Evolutionary conservation across 1,140 invertebrate species (phyloP).

Genomic region (Whitmania pigra): DNA sequence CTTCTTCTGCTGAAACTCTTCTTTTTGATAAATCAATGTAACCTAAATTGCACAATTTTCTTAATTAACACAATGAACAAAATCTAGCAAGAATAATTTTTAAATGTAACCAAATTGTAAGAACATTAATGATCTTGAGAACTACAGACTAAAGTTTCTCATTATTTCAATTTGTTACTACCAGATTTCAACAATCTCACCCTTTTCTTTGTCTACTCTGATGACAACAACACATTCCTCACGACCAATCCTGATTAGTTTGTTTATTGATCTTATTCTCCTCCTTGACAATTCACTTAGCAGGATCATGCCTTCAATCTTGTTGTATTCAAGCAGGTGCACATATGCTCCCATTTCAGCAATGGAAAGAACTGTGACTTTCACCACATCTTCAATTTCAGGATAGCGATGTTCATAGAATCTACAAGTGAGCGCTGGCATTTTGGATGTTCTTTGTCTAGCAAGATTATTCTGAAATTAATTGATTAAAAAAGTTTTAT

Average conservation of each 20-base stretch:
- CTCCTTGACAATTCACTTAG: constrained; percentile 86
- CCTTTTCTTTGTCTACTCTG: constrained; percentile 98
- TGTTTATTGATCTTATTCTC: constrained; percentile 98
- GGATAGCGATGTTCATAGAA: constrained; percentile 97
- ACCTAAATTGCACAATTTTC: constrained; percentile 47
- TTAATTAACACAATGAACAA: too few species aligned
- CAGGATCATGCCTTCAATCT: constrained; percentile 76
- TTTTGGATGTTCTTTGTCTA: constrained; percentile 36
- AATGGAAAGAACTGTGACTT: constrained; percentile 96
- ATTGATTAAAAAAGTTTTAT: too few species aligned
- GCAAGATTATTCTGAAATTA: background rate
- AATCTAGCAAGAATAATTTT: too few species aligned
- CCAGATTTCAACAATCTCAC: constrained; percentile 43
- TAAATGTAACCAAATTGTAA: too few species aligned
- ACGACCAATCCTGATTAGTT: constrained; percentile 93
- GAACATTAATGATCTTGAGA: too few species aligned
- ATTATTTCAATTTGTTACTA: constrained; percentile 14
- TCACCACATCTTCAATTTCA: constrained; percentile 96
- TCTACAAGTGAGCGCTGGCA: constrained; percentile 79
- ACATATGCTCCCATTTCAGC: constrained; percentile 99
- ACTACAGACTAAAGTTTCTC: too few species aligned
- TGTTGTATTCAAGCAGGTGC: constrained; percentile 92
- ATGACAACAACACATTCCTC: constrained; percentile 98
- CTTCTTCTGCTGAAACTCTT: constrained; percentile 92
- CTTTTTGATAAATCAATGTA: constrained; percentile 99